Evolutionary conservation across 1,140 invertebrate species (phyloP), one percentile per base, ranked within the genome.

Genomic region (Chymomyza costata): DNA sequence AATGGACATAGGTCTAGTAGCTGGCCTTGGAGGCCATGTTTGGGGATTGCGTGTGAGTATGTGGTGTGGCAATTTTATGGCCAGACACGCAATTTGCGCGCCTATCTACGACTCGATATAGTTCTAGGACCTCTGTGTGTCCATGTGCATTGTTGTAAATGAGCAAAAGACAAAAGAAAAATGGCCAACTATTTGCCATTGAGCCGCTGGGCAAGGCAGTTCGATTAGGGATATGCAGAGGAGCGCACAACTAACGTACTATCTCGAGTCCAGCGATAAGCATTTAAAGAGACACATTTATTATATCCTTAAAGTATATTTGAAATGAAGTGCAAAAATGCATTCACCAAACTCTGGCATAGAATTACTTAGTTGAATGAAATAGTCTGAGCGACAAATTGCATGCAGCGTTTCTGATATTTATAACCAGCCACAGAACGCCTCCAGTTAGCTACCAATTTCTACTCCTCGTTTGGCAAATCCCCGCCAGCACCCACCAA

Each of bases 101-200:
- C 70, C 56, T 30, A 32, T 47, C 50, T 53, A 61, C n/a, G n/a
- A 60, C 45, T 25, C 19, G 21, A 16, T n/a, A n/a, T n/a, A n/a
- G n/a, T n/a, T n/a, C n/a, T n/a, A n/a, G n/a, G n/a, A n/a, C n/a
- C n/a, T n/a, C n/a, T n/a, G n/a, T n/a, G n/a, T n/a, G 13, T 55
- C 28, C 19, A 10, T 47, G 44, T 58, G 40, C 62, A 49, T 64
- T 58, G 30, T 65, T 73, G 69, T 68, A 67, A 68, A 74, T 63
- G 64, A 74, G 60, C 65, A 65, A 65, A 63, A 62, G 43, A 54
- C 47, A 60, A 60, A 56, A 55, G 66, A 69, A 74, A 74, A 73
- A 76, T 69, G 51, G 60, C 65, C 65, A 74, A 74, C 69, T 74
- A 74, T 74, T 74, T 69, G 69, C 64, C 69, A 76, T 76, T 65